phyloP scores from a whole-genome alignment of 2,797 vertebrate genomes.

The Sebastes nivosus region DNA sequence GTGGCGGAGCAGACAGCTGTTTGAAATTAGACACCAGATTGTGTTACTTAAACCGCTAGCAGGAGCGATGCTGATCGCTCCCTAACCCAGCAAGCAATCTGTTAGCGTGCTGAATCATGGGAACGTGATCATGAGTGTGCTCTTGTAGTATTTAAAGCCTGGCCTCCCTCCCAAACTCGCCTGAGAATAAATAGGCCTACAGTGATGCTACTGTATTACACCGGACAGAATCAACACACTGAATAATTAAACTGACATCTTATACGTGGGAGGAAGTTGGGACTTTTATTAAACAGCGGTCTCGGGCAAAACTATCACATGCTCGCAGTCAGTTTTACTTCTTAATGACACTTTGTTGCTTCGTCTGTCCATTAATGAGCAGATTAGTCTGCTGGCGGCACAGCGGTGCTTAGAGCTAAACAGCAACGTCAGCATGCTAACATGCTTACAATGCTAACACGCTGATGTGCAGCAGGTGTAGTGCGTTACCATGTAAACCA shows the following conservation, averaged over 20 bases:
- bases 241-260: not conserved
- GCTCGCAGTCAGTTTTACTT: not conserved
- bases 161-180: conserved; percentile 37
- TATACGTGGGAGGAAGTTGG: not conserved
- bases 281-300: not conserved
- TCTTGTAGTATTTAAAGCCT: conserved; percentile 54
- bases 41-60: conserved; percentile 83
- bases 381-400: not conserved
- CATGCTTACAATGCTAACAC: not conserved
- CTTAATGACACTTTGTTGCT: not conserved
- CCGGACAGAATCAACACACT: not conserved
- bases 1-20: conserved; percentile 81
- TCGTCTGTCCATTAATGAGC: not conserved
- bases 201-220: not conserved
- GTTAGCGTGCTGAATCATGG: conserved; percentile 62
- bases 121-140: conserved; percentile 61
- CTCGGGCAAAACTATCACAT: not conserved
- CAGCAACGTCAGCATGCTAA: not conserved
- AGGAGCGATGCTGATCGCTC: conserved; percentile 78
- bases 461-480: not conserved
- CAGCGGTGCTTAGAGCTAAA: not conserved
- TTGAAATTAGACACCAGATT: conserved; percentile 87
- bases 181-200: not conserved
- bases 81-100: conserved; percentile 75
- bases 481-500: not conserved